These are phyloP conservation scores for Drosophila cognata DNA, from an alignment of 2,888 invertebrate species.

Conservation along the genomic window DNA sequence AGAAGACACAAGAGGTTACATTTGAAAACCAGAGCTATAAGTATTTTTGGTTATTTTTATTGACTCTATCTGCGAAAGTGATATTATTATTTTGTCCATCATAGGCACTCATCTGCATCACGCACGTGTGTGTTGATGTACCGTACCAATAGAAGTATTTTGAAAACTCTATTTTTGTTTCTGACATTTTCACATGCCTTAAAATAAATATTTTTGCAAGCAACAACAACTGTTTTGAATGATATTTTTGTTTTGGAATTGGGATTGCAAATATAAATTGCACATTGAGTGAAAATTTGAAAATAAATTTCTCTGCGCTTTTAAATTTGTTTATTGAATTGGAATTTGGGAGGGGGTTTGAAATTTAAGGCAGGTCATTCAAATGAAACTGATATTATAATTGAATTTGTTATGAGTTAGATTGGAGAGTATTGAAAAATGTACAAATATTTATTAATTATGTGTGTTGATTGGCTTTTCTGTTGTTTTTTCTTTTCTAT, in stretches of 20 bases:
- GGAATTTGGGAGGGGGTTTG: conserved; percentile 12
- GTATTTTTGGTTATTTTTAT: background rate
- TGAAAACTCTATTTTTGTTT: background rate
- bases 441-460: background rate
- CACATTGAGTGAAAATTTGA: background rate
- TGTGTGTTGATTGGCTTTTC: background rate
- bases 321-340: conserved; percentile 44
- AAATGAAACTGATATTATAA: background rate
- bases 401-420: background rate
- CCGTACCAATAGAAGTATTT: no score
- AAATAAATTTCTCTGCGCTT: conserved; percentile 39
- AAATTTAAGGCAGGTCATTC: background rate
- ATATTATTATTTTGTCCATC: background rate
- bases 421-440: background rate
- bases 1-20: background rate
- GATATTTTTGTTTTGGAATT: background rate
- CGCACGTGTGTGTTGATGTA: no score
- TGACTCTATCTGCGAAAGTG: background rate
- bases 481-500: background rate
- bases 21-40: background rate
- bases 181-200: background rate
- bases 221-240: background rate
- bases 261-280: background rate
- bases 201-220: background rate
- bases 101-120: background rate